Evolutionary conservation across 2,797 vertebrate genomes (phyloP).

Genomic region (Lepilemur ruficaudatus): DNA sequence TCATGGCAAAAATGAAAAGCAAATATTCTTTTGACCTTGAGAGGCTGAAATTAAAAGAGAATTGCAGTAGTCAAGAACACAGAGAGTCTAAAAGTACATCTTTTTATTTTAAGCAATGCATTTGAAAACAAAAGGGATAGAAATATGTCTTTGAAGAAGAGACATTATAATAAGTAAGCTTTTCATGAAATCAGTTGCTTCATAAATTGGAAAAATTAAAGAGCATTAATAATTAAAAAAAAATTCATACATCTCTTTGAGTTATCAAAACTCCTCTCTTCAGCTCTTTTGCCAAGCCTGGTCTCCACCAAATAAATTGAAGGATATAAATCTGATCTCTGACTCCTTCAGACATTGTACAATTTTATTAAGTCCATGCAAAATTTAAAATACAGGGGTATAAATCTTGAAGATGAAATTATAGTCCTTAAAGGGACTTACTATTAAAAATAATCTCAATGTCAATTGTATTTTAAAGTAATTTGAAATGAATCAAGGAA

Average conservation of each 20-base stretch:
- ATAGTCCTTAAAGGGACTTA: not conserved
- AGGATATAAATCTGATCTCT: not conserved
- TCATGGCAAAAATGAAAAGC: not conserved
- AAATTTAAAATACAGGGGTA: not conserved
- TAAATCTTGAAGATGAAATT: slow-evolving; percentile 14
- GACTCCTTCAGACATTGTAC: not conserved
- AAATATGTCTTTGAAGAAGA: slow-evolving; percentile 1
- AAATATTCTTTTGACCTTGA: slow-evolving; percentile 5
- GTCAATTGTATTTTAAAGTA: not conserved
- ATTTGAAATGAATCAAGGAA: slow-evolving; percentile 17
- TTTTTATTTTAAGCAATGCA: slow-evolving; percentile 1
- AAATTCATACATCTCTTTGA: not conserved
- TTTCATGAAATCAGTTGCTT: not conserved
- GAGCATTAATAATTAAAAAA: not conserved
- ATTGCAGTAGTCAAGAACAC: not conserved
- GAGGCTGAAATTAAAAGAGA: slow-evolving; percentile 31
- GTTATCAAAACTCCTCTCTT: not conserved
- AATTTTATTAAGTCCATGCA: not conserved
- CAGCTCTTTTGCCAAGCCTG: not conserved
- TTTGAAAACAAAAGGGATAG: slow-evolving; percentile 29
- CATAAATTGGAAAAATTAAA: slow-evolving; percentile 16
- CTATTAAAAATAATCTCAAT: not conserved
- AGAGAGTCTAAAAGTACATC: not conserved
- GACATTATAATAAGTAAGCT: not conserved
- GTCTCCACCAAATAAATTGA: not conserved